Conservation (phyloP, 35 echinoderm and acorn worm species). For the Chiridota heheva region DNA sequence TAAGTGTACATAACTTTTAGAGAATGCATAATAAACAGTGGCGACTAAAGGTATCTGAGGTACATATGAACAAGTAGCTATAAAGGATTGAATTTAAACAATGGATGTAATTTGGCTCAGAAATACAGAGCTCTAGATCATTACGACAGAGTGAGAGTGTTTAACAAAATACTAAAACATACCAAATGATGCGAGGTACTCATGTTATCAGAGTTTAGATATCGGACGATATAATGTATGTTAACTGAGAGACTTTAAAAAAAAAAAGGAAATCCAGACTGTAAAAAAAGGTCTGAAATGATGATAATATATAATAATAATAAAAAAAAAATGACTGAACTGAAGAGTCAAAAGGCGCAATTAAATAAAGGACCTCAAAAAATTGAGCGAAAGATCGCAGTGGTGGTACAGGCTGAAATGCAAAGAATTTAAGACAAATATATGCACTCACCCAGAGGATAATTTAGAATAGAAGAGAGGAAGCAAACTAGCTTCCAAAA, state of each 20-base stretch:
- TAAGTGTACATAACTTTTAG: constrained; percentile 3
- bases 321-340: too few species aligned
- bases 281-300: too few species aligned
- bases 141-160: not conserved
- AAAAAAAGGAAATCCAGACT: too few species aligned
- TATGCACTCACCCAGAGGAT: not conserved
- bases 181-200: not conserved
- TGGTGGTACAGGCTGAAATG: too few species aligned
- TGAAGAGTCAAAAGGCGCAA: not conserved
- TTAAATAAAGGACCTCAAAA: not conserved
- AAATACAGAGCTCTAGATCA: not conserved
- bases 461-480: not conserved
- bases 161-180: constrained; percentile 2
- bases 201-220: too few species aligned
- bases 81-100: constrained; percentile 2
- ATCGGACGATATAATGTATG: too few species aligned
- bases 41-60: not conserved
- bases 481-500: constrained; percentile 14
- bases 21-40: not conserved
- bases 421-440: constrained; percentile 12
- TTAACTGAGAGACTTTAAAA: too few species aligned
- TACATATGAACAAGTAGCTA: not conserved
- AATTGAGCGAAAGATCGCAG: too few species aligned
- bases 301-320: too few species aligned
- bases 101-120: not conserved